Evolutionary conservation across 92 coral and sea anemone genomes (phyloP), one percentile per base, ranked within the genome.

Genomic region (Porites cylindrica): DNA sequence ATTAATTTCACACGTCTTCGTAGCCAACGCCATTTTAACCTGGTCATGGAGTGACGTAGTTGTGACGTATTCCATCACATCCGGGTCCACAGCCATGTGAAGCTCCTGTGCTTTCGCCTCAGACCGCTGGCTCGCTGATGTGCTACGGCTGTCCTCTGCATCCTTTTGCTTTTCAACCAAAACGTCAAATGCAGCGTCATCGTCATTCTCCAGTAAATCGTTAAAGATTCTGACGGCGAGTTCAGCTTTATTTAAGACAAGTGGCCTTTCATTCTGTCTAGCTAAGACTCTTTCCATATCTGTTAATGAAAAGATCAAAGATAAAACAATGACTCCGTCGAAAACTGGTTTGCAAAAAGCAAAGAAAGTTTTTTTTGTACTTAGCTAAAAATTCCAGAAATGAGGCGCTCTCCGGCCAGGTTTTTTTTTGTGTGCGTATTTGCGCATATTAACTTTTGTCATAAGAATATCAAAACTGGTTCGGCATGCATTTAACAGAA

Each of bases 31-130:
- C 6, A 75, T 64, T 52, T 80, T 88, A 1, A 93, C 66, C 32
- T 93, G 78, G 56, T 64, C 85, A n/a, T 61, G 54, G 51, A 73
- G 72, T 9, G 47, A 43, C 20, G 92, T 74, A 10, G 77, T 51
- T 47, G 73, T 85, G 51, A 93, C 70, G 87, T 76, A 91, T 67
- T 86, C 91, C 98, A 95, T 95, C 21, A 88, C 80, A 60, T 93
- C 93, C 51, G 87, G 47, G 72, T 95, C 96, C 6, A 95, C 98
- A 61, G 53, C 91, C 76, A 91, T 76, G 52, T 75, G 82, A 8
- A 92, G 67, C 52, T 86, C 63, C 86, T 82, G 89, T 20, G 79
- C 32, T 20, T 72, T 73, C 6, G 69, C 32, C 66, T 76, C 23
- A 23, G 77, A 11, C 13, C 64, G 76, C 84, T 76, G 79, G 74